These are phyloP conservation scores for Fissipunctia ypsillon DNA, from an alignment of 2,888 invertebrate species.

Conservation along the genomic window DNA sequence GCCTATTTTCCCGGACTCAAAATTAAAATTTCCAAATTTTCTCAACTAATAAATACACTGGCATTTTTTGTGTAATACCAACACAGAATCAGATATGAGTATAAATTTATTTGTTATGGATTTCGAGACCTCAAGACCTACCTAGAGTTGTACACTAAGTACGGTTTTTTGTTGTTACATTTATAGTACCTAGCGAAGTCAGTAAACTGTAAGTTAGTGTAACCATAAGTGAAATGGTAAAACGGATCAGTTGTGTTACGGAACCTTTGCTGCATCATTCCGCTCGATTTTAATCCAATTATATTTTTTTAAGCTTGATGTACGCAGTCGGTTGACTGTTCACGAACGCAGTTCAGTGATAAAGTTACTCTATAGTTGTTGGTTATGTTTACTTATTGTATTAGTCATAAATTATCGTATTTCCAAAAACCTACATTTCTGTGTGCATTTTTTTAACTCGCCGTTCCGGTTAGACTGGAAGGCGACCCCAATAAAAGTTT, in stretches of 20 bases:
- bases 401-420: background rate
- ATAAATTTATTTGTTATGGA: background rate
- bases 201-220: background rate
- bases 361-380: background rate
- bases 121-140: no score
- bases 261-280: conserved; percentile 23
- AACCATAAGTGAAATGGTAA: background rate
- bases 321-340: background rate
- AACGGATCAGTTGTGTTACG: background rate
- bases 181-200: background rate
- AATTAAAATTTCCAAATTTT: background rate
- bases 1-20: background rate
- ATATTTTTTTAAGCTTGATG: conserved; percentile 2
- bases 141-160: no score
- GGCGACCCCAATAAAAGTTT: no score
- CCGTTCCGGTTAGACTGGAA: no score
- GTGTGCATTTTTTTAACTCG: no score
- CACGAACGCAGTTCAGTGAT: conserved; percentile 6
- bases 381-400: conserved; percentile 1
- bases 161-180: no score
- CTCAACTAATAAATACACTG: no score
- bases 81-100: background rate
- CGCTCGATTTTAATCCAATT: background rate
- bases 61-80: background rate
- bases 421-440: background rate